Conservation (phyloP, 2,888 invertebrate species). For the Dugesia japonica region DNA sequence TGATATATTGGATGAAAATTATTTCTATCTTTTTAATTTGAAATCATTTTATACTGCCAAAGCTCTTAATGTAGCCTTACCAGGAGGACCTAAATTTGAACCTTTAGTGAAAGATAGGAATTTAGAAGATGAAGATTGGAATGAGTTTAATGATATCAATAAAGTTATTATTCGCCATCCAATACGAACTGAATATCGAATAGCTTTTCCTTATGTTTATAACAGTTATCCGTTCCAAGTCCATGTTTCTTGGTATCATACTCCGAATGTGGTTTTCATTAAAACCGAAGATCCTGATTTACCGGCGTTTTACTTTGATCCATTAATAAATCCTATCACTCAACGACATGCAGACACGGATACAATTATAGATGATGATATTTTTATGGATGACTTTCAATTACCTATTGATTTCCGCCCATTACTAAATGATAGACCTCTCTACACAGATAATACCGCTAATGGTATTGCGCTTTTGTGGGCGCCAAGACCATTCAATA, state of each 20-base stretch:
- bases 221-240: slow-evolving; percentile 87
- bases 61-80: slow-evolving; percentile 95
- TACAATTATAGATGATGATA: slow-evolving; percentile 42
- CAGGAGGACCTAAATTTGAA: slow-evolving; percentile 97
- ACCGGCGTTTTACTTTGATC: slow-evolving; percentile 98
- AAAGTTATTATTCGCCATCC: slow-evolving; percentile 98
- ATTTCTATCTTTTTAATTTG: slow-evolving; percentile 93
- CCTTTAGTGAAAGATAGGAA: slow-evolving; percentile 93
- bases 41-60: slow-evolving; percentile 99
- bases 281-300: slow-evolving; percentile 99
- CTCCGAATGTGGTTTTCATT: slow-evolving; percentile 94
- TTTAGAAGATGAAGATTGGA: slow-evolving; percentile 97
- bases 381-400: slow-evolving; percentile 62
- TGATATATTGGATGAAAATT: slow-evolving; percentile 91
- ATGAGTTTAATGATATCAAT: slow-evolving; percentile 99
- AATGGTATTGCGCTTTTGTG: slow-evolving; percentile 88
- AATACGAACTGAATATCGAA: slow-evolving; percentile 91
- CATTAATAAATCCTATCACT: slow-evolving; percentile 93
- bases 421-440: slow-evolving; percentile 76
- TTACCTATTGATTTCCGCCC: slow-evolving; percentile 76
- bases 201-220: slow-evolving; percentile 95
- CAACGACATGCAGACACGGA: slow-evolving; percentile 60
- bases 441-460: slow-evolving; percentile 94
- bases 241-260: slow-evolving; percentile 67
- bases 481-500: slow-evolving; percentile 93